Percentiles rank a stretch among this genome's conserved stretches.
Evolutionary conservation across 2,797 vertebrate species (phyloP).

Genomic region (Gobionotothen gibberifrons): DNA sequence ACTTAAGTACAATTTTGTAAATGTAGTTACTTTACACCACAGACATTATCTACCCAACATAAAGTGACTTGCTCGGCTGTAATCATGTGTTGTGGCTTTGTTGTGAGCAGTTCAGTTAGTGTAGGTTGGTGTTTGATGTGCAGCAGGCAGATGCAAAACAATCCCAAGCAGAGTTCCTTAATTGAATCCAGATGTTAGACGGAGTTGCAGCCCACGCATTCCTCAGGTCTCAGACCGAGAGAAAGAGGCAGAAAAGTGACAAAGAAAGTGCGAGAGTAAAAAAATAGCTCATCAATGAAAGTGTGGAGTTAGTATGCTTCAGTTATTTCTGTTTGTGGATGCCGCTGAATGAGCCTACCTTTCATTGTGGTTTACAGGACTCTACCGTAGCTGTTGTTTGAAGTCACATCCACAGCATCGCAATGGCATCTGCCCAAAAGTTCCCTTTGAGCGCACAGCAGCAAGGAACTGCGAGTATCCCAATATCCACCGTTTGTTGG

Average conservation of each 20-base stretch:
- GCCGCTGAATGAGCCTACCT: constrained; percentile 70
- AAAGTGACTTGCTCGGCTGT: background rate
- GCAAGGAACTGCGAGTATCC: constrained; percentile 26
- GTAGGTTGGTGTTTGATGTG: constrained; percentile 62
- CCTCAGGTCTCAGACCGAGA: constrained; percentile 62
- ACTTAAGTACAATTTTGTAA: no score
- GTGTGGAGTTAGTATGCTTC: no score
- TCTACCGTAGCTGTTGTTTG: constrained; percentile 56
- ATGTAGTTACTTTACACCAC: no score
- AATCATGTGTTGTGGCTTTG: background rate
- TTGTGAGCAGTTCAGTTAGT: constrained; percentile 26
- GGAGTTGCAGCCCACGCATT: constrained; percentile 76
- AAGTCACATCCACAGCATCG: constrained; percentile 81
- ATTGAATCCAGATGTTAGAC: constrained; percentile 93
- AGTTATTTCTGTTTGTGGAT: background rate
- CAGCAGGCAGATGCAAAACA: constrained; percentile 86
- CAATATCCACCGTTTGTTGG: constrained; percentile 18
- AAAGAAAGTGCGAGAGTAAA: constrained; percentile 37
- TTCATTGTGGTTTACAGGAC: constrained; percentile 80
- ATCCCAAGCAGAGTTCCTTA: constrained; percentile 86
- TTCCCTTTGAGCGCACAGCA: constrained; percentile 38
- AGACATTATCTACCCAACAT: no score
- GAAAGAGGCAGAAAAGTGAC: constrained; percentile 38
- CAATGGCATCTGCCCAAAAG: constrained; percentile 61
- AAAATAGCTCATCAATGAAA: background rate